Evolutionary conservation across 2,113 vertebrate species (phyloP).

Genomic region (Coptodon bakossiorum): DNA sequence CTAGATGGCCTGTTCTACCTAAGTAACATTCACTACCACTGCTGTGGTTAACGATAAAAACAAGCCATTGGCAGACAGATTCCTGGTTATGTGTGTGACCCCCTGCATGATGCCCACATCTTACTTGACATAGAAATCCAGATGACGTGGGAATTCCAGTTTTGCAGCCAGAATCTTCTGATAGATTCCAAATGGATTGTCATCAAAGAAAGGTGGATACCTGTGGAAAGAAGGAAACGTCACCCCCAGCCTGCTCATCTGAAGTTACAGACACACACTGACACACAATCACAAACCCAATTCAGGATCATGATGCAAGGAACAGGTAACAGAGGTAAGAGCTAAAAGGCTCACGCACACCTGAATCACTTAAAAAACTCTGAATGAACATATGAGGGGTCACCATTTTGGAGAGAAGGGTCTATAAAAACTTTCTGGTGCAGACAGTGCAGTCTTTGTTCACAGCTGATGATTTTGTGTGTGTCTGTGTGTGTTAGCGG

Average conservation of each 20-base stretch:
- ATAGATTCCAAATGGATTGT: conserved; percentile 97
- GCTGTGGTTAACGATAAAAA: not conserved
- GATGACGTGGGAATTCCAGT: conserved; percentile 91
- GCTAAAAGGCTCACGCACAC: not conserved
- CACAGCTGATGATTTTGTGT: not conserved
- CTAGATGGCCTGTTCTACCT: not conserved
- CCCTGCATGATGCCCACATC: not conserved
- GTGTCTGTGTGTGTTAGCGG: not conserved
- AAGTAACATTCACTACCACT: not conserved
- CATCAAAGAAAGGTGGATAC: conserved; percentile 95
- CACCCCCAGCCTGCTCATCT: not conserved
- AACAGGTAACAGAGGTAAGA: not conserved
- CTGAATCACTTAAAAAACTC: not conserved
- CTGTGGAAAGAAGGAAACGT: conserved; percentile 51
- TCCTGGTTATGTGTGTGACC: not conserved
- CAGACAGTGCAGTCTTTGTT: not conserved
- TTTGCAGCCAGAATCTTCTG: conserved; percentile 96
- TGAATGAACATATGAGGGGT: not conserved
- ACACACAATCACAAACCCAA: not conserved
- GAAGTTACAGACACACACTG: not conserved
- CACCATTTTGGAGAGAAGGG: not conserved
- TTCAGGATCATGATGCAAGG: not conserved
- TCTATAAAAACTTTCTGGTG: not conserved
- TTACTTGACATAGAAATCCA: conserved; percentile 97
- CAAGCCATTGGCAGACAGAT: not conserved